Evolutionary conservation across 2,888 invertebrate species (phyloP).

Genomic region (Villa cingulata): DNA sequence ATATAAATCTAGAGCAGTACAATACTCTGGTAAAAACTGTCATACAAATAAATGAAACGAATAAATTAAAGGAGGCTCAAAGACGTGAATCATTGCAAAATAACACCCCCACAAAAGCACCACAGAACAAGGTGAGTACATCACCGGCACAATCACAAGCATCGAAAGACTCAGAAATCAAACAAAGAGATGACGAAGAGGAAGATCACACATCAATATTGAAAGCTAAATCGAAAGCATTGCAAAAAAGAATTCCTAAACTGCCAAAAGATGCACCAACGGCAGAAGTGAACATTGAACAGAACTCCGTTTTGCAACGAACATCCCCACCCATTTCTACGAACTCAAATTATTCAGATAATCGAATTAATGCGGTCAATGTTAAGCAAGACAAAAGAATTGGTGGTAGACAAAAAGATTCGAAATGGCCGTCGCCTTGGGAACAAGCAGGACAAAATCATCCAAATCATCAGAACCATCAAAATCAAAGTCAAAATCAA

Average conservation of each 20-base stretch:
- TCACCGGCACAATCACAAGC: neutral
- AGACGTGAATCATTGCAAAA: constrained; percentile 47
- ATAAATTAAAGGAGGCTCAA: constrained; percentile 62
- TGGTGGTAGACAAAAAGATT: neutral
- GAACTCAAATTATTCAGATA: neutral
- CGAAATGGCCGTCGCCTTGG: constrained; percentile 13
- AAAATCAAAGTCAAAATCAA: neutral
- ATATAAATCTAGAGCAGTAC: constrained; percentile 59
- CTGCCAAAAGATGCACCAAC: constrained; percentile 4
- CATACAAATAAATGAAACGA: constrained; percentile 58
- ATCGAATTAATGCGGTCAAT: neutral
- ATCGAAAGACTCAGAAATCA: neutral
- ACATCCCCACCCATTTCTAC: constrained; percentile 5
- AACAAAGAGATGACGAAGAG: constrained; percentile 28
- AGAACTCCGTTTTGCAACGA: constrained; percentile 9
- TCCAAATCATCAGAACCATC: neutral
- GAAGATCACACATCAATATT: constrained; percentile 20
- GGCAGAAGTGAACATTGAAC: constrained; percentile 7
- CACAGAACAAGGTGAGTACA: neutral
- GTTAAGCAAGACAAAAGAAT: constrained; percentile 4
- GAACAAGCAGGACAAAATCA: neutral
- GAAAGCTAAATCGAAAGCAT: neutral
- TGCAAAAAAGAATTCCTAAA: constrained; percentile 13
- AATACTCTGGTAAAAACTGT: constrained; percentile 64
- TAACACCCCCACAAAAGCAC: neutral